Percentiles rank a stretch among this genome's conserved stretches.
phyloP scores from a whole-genome alignment of 2,888 invertebrate species.

The Melinaea menophilus region DNA sequence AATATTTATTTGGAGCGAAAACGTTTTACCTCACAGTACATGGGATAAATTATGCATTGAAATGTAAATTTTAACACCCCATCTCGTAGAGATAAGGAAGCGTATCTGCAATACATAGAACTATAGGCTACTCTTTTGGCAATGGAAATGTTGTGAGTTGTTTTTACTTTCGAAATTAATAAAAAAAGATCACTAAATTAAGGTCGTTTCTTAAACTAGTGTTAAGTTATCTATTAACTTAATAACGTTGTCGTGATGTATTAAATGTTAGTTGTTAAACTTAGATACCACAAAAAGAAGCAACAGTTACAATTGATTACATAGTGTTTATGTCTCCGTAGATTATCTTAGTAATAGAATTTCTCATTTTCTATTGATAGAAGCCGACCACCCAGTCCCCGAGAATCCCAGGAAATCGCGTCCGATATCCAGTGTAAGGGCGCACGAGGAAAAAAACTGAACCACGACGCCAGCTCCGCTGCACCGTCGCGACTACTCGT shows the following conservation, averaged over 20 bases:
- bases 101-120: background rate
- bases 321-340: background rate
- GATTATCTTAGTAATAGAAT: constrained; percentile 11
- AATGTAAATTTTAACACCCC: constrained; percentile 60
- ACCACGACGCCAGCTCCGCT: constrained; percentile 67
- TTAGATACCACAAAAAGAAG: too few relatives aligned
- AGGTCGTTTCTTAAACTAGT: too few relatives aligned
- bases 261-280: too few relatives aligned
- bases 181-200: too few relatives aligned
- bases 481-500: constrained; percentile 74
- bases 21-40: constrained; percentile 44
- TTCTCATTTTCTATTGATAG: constrained; percentile 37
- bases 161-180: too few relatives aligned
- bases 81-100: constrained; percentile 21
- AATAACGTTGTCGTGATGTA: too few relatives aligned
- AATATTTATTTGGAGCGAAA: constrained; percentile 55
- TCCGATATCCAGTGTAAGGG: constrained; percentile 75
- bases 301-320: background rate
- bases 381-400: constrained; percentile 66
- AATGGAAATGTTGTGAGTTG: background rate
- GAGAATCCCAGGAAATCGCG: constrained; percentile 73
- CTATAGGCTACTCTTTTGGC: background rate
- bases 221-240: too few relatives aligned
- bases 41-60: constrained; percentile 73
- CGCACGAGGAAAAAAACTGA: constrained; percentile 73